Conservation (phyloP, 2,888 invertebrate species). For the Sicus ferrugineus region DNA sequence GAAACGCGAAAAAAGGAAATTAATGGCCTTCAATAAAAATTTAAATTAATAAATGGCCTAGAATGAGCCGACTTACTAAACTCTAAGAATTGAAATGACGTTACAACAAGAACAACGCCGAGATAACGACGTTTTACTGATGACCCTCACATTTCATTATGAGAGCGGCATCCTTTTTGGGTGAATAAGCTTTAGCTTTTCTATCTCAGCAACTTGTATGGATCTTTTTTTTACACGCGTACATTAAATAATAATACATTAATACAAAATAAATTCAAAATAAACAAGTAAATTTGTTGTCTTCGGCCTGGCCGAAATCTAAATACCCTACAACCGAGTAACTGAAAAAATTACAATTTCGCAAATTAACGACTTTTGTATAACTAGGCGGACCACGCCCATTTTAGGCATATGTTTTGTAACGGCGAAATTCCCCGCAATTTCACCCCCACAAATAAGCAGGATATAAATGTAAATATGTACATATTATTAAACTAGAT, state of each 20-base stretch:
- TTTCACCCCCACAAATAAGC: no score
- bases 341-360: no score
- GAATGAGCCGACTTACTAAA: conserved; percentile 28
- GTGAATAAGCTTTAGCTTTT: conserved; percentile 65
- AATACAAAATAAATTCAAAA: background rate
- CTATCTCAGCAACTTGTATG: conserved; percentile 64
- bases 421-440: no score
- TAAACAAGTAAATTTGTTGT: background rate
- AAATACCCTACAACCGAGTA: no score
- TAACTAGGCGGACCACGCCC: no score
- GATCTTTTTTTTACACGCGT: conserved; percentile 50
- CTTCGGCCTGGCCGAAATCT: no score
- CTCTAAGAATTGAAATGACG: background rate
- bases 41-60: no score
- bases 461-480: no score
- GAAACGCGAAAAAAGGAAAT: background rate
- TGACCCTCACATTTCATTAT: conserved; percentile 65
- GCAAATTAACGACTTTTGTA: no score
- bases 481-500: no score
- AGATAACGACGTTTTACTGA: conserved; percentile 49
- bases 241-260: conserved; percentile 14
- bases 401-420: no score
- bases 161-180: conserved; percentile 64
- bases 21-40: no score
- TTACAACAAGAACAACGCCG: background rate